A percentile compares a stretch with the other conserved stretches of the same genome.
phyloP scores from a whole-genome alignment of 2,888 invertebrate genomes.

The Pachycephus smyrnensis region DNA sequence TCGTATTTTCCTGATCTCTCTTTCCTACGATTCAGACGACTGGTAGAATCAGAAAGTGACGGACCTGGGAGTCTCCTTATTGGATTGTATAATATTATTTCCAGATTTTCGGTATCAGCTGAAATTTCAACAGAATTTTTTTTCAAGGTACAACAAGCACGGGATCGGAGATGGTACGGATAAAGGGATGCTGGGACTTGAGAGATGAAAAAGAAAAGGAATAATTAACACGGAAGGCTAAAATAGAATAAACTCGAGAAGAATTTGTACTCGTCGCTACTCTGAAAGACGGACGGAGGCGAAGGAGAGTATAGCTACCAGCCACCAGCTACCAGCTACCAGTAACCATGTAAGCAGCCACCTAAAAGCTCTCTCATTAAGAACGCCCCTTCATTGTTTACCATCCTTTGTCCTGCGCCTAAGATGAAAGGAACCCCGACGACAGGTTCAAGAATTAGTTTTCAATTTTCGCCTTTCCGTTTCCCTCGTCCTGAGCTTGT shows the following conservation, averaged over 20 bases:
- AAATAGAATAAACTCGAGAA: not conserved
- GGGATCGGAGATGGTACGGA: too few species aligned
- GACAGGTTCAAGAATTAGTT: slow-evolving; percentile 30
- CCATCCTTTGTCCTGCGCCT: slow-evolving; percentile 27
- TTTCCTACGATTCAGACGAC: not conserved
- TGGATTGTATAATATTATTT: not conserved
- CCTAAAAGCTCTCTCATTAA: slow-evolving; percentile 23
- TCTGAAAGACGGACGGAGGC: not conserved
- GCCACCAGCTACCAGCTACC: not conserved
- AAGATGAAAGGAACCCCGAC: slow-evolving; percentile 28
- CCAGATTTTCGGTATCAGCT: not conserved
- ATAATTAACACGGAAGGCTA: not conserved
- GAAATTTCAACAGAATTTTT: not conserved
- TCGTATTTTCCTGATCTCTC: not conserved
- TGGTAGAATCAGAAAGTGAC: not conserved
- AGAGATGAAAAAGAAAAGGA: not conserved
- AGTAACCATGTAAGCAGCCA: not conserved
- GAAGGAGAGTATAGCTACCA: not conserved
- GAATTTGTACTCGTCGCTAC: not conserved
- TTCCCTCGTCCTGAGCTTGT: not conserved
- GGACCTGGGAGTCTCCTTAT: not conserved
- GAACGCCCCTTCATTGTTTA: slow-evolving; percentile 30
- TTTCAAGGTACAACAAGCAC: not conserved
- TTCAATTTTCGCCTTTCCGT: slow-evolving; percentile 31
- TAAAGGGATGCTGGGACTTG: not conserved